Evolutionary conservation across 1,140 invertebrate species (phyloP).

Genomic region (Spodoptera frugiperda): DNA sequence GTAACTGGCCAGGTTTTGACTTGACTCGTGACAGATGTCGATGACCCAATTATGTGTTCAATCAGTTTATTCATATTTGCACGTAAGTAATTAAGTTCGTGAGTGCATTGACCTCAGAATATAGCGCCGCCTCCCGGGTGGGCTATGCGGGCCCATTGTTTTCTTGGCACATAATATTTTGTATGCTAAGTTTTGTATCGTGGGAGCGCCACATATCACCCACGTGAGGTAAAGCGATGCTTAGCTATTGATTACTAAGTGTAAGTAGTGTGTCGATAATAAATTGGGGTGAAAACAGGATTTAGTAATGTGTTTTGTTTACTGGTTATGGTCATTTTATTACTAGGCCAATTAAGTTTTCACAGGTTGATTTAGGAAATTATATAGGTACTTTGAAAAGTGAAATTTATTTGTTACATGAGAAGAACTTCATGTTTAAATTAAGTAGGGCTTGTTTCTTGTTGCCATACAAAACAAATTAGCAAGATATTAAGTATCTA

Average conservation of each 20-base stretch:
- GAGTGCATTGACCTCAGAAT: conserved; percentile 56
- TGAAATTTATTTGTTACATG: too few relatives aligned
- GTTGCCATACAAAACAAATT: too few relatives aligned
- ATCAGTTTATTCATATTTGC: conserved; percentile 50
- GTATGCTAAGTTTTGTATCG: conserved; percentile 19
- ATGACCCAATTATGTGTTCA: conserved; percentile 42
- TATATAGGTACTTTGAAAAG: too few relatives aligned
- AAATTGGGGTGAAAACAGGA: too few relatives aligned
- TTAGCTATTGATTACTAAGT: neutral
- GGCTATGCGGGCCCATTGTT: conserved; percentile 82
- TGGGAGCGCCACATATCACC: conserved; percentile 32
- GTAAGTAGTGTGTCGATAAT: conserved; percentile 1
- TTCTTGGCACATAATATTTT: conserved; percentile 41
- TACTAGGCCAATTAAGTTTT: too few relatives aligned
- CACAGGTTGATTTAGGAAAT: too few relatives aligned
- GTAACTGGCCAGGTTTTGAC: neutral
- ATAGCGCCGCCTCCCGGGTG: conserved; percentile 65
- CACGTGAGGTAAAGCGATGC: conserved; percentile 37
- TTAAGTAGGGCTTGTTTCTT: too few relatives aligned
- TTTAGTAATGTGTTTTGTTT: too few relatives aligned
- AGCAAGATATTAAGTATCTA: too few relatives aligned
- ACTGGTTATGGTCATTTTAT: too few relatives aligned
- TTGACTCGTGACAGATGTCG: neutral
- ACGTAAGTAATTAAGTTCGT: conserved; percentile 55
- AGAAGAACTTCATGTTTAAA: too few relatives aligned